Conservation (phyloP, 1,140 invertebrate genomes). For the Ceratina calcarata region DNA sequence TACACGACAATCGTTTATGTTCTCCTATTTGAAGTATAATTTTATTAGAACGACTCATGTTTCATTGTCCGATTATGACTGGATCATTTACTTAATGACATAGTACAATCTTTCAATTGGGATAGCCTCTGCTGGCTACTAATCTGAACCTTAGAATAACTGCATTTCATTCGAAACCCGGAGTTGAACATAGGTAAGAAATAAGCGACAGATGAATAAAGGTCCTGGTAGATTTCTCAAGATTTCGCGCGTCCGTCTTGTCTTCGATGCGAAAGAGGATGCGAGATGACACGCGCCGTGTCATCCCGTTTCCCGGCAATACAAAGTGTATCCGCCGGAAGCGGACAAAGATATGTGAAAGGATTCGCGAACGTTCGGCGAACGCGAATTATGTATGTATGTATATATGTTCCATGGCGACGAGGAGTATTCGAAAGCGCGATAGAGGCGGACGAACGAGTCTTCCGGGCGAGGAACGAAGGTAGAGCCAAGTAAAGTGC, state of each 20-base stretch:
- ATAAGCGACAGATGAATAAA: conserved; percentile 23
- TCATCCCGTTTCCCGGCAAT: conserved; percentile 27
- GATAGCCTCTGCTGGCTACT: too few species aligned
- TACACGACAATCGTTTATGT: too few species aligned
- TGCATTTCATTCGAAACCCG: too few species aligned
- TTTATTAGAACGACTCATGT: too few species aligned
- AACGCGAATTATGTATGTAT: neutral
- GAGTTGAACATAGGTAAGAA: too few species aligned
- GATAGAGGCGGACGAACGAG: conserved; percentile 7
- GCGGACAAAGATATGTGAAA: conserved; percentile 32
- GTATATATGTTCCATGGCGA: conserved; percentile 31
- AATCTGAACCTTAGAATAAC: too few species aligned
- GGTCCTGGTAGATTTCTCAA: conserved; percentile 19
- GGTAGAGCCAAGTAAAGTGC: conserved; percentile 14
- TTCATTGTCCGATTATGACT: too few species aligned
- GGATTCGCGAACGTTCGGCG: conserved; percentile 7
- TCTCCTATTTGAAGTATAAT: too few species aligned
- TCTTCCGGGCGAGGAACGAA: conserved; percentile 26
- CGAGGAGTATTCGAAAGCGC: conserved; percentile 53
- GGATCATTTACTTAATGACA: too few species aligned
- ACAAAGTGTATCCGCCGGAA: conserved; percentile 52
- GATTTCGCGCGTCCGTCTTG: neutral
- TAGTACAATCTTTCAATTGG: too few species aligned
- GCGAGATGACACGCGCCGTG: conserved; percentile 44
- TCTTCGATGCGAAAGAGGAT: conserved; percentile 35